A percentile compares a stretch with the other conserved stretches of the same genome.
phyloP scores from a whole-genome alignment of 2,888 invertebrate species.

The Sminthurinus aureus region DNA sequence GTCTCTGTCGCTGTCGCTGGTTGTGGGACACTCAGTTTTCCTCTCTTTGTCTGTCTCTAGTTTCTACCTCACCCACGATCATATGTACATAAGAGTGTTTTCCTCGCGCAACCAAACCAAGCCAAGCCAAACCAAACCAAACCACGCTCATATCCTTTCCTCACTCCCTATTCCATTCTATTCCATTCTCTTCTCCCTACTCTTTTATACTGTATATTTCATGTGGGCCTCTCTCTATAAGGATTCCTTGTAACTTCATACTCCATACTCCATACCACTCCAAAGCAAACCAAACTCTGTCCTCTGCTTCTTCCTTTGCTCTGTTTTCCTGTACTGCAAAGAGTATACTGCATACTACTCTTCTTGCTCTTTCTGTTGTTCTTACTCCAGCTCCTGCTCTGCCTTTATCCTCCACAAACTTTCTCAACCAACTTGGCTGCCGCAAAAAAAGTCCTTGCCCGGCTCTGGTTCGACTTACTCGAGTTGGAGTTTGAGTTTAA shows the following conservation, averaged over 20 bases:
- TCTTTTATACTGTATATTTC: background rate
- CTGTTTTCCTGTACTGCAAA: background rate
- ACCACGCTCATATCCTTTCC: background rate
- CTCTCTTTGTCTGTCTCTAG: background rate
- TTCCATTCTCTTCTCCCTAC: background rate
- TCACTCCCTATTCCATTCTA: background rate
- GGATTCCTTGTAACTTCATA: background rate
- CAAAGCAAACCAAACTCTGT: too few species aligned
- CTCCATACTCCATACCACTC: background rate
- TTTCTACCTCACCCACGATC: background rate
- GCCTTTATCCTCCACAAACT: background rate
- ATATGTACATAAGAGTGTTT: background rate
- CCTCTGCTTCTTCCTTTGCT: too few species aligned
- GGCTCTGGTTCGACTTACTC: background rate
- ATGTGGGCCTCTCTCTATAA: background rate
- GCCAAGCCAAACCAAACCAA: too few species aligned
- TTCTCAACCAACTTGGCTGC: slow-evolving; percentile 14
- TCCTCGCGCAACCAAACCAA: background rate
- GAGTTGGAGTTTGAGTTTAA: too few species aligned
- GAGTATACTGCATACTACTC: background rate
- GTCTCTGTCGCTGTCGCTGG: background rate
- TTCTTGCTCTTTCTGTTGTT: background rate
- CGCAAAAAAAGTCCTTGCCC: slow-evolving; percentile 17
- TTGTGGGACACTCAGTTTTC: background rate
- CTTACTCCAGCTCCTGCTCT: background rate